Conservation (phyloP, 2,113 vertebrate genomes). For the Poeciliopsis occidentalis region DNA sequence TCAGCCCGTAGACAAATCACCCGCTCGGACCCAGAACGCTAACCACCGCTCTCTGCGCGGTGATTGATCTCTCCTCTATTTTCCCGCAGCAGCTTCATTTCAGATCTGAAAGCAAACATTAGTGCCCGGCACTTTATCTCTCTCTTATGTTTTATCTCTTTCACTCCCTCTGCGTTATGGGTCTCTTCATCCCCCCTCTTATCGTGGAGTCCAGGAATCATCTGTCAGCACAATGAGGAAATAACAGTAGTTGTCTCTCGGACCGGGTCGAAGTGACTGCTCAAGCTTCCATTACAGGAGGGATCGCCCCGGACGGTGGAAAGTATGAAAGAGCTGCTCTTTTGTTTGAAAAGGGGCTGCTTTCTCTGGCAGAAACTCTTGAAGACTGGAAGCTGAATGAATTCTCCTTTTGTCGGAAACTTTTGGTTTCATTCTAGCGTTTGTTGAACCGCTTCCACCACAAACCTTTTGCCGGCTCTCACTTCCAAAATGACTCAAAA, state of each 20-base stretch:
- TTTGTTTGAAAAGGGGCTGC: constrained; percentile 3
- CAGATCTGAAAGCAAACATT: constrained; percentile 76
- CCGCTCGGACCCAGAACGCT: constrained; percentile 49
- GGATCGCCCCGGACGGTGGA: constrained; percentile 55
- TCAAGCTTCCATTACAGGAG: constrained; percentile 69
- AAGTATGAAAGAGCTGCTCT: constrained; percentile 61
- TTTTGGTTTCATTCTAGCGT: too few species aligned
- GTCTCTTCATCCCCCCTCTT: constrained; percentile 23
- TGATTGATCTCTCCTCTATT: constrained; percentile 68
- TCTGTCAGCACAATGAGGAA: constrained; percentile 70
- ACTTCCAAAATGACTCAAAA: neutral
- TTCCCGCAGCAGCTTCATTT: constrained; percentile 63
- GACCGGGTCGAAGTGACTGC: constrained; percentile 64
- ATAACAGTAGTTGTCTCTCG: constrained; percentile 71
- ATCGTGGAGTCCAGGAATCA: constrained; percentile 62
- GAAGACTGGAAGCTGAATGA: too few species aligned
- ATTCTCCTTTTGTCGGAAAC: too few species aligned
- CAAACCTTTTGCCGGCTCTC: neutral
- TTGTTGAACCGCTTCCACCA: too few species aligned
- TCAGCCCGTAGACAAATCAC: constrained; percentile 58
- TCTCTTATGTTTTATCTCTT: constrained; percentile 50
- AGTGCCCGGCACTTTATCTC: constrained; percentile 48
- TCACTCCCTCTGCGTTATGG: constrained; percentile 21
- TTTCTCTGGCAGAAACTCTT: too few species aligned
- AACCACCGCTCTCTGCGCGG: constrained; percentile 33